Evolutionary conservation across 2,113 vertebrate genomes (phyloP).

Genomic region (Callorhinus ursinus): DNA sequence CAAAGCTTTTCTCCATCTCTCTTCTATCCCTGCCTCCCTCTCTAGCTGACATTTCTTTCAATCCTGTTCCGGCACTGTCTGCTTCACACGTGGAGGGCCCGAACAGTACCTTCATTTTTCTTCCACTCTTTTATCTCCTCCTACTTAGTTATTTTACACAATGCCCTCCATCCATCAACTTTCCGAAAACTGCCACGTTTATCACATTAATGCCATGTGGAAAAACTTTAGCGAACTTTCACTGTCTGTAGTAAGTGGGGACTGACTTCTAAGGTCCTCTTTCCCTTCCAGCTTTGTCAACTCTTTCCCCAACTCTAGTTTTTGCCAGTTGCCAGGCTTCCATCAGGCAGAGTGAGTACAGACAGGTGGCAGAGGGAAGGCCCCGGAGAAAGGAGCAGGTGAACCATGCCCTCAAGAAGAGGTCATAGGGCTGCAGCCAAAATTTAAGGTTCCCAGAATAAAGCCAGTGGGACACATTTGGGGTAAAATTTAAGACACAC

Average conservation of each 20-base stretch:
- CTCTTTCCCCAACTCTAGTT: neutral
- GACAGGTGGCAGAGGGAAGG: neutral
- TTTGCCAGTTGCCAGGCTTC: neutral
- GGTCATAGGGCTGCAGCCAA: neutral
- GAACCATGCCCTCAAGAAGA: neutral
- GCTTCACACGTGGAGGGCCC: neutral
- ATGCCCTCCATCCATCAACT: neutral
- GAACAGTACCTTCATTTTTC: neutral
- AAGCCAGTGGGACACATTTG: neutral
- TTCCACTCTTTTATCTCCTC: neutral
- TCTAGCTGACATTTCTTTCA: neutral
- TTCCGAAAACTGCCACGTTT: neutral
- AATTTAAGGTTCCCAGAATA: neutral
- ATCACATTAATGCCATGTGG: neutral
- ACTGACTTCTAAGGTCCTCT: neutral
- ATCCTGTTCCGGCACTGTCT: neutral
- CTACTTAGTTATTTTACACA: neutral
- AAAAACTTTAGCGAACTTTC: neutral
- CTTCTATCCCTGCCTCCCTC: neutral
- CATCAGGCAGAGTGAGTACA: neutral
- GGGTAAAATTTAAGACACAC: neutral
- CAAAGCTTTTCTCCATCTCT: neutral
- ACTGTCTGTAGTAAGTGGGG: neutral
- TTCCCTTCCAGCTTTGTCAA: neutral
- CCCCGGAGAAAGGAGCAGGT: neutral